Evolutionary conservation across 2,113 vertebrate species (phyloP), one percentile per base, ranked within the genome.

Genomic region (Podilymbus podiceps): DNA sequence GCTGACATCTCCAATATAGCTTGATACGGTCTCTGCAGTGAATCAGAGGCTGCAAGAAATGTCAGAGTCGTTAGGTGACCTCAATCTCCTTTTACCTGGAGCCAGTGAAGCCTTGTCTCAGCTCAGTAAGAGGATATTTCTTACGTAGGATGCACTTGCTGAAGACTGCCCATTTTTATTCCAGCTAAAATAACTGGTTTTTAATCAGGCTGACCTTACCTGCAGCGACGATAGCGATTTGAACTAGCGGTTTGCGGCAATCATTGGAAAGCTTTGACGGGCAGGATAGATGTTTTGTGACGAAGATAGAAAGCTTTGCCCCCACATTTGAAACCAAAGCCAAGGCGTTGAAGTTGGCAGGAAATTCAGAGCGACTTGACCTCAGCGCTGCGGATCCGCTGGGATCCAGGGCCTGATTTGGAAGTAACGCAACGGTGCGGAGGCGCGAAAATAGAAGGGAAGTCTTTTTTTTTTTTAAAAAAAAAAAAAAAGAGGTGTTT

Each of bases 121-220:
- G 42, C 42, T 67, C 40, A 5, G 31, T 42, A 63, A 30, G 68
- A 75, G 60, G 60, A 3, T 86, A 23, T 78, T 90, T 92, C 83
- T 81, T 90, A 72, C 44, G 24, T 2, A 25, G 75, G 58, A 59
- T 42, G 35, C 22, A 1, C 63, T 90, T 62, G 46, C 80, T 81
- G 84, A 87, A 86, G 64, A 19, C 8, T n/a, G 40, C 30, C 66
- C 53, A 3, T 68, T 95, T 95, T 72, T 56, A 53, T 60, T 84
- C 49, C 66, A 73, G 35, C 53, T 81, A 15, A 58, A 82, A 62
- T 81, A 81, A 56, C 73, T 68, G 82, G 0, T 24, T 82, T 89
- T 82, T 91, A 85, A 93, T 96, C 94, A 87, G 46, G 30, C 69
- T 87, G 86, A 81, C 77, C 84, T 95, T 88, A 79, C 79, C 95